A percentile compares a stretch with the other conserved stretches of the same genome.
phyloP scores from a whole-genome alignment of 1,140 invertebrate species.

The Eufriesea mexicana region DNA sequence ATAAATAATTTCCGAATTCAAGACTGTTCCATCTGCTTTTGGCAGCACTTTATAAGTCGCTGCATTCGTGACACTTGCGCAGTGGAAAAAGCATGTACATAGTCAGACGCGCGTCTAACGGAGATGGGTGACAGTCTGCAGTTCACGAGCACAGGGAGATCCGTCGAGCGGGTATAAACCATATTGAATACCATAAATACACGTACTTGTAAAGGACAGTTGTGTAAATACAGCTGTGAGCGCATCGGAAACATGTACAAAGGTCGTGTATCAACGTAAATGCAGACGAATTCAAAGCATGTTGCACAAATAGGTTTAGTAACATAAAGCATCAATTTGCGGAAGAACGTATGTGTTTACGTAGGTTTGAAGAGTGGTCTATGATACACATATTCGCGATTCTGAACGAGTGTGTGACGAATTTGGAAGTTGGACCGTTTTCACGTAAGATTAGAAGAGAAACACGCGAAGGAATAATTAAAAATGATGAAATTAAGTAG shows the following conservation, averaged over 20 bases:
- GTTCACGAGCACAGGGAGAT: no score
- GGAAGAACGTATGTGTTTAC: not conserved
- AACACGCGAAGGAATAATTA: no score
- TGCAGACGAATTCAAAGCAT: not conserved
- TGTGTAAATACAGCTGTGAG: not conserved
- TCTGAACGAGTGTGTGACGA: no score
- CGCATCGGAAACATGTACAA: not conserved
- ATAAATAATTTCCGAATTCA: no score
- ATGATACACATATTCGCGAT: not conserved
- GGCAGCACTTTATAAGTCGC: not conserved
- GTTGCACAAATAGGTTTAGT: not conserved
- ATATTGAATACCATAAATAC: conserved; percentile 27
- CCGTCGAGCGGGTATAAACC: not conserved
- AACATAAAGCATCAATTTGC: not conserved
- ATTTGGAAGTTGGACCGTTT: not conserved
- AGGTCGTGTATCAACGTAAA: not conserved
- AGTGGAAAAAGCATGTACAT: not conserved
- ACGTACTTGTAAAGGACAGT: not conserved
- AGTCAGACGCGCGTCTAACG: not conserved
- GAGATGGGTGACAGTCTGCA: not conserved
- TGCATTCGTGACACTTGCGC: not conserved
- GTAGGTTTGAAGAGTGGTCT: not conserved
- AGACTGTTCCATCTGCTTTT: no score
- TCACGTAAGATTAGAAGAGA: conserved; percentile 1
- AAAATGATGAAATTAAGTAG: no score